Conservation (phyloP, 1,140 invertebrate species). For the Zaprionus capensis region DNA sequence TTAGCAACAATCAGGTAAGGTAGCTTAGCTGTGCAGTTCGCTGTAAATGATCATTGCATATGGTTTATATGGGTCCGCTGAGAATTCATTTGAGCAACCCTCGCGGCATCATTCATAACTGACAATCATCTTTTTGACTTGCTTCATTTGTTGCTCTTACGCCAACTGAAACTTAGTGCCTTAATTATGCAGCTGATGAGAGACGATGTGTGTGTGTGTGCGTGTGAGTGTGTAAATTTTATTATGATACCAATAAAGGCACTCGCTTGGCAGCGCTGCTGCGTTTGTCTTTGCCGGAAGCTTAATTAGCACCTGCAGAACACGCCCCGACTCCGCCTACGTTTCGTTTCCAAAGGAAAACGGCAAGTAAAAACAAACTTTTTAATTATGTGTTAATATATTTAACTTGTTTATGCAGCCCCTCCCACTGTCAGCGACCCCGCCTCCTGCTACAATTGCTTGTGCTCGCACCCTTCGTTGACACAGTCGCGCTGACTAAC, state of each 20-base stretch:
- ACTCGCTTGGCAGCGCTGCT: slow-evolving; percentile 15
- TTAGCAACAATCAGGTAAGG: background rate
- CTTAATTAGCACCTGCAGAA: slow-evolving; percentile 53
- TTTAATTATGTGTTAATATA: slow-evolving; percentile 68
- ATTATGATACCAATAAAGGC: slow-evolving; percentile 73
- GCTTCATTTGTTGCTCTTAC: slow-evolving; percentile 68
- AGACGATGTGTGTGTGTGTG: slow-evolving; percentile 15
- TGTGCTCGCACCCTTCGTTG: background rate
- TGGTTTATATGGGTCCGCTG: background rate
- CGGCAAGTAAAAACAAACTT: slow-evolving; percentile 52
- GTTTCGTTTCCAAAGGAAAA: background rate
- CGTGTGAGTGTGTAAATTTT: slow-evolving; percentile 57
- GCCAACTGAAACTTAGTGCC: slow-evolving; percentile 41
- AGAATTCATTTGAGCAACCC: slow-evolving; percentile 21
- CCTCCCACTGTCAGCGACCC: background rate
- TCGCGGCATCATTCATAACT: slow-evolving; percentile 45
- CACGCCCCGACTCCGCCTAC: background rate
- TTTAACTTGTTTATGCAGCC: slow-evolving; percentile 49
- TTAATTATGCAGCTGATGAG: slow-evolving; percentile 67
- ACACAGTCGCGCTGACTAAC: slow-evolving; percentile 27
- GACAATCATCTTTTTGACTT: slow-evolving; percentile 67
- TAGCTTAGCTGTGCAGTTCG: background rate
- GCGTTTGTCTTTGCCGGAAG: slow-evolving; percentile 42
- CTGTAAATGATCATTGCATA: background rate
- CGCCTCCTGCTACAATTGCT: background rate